Conservation (phyloP, 2,888 invertebrate genomes). For the Dicycla oo region DNA sequence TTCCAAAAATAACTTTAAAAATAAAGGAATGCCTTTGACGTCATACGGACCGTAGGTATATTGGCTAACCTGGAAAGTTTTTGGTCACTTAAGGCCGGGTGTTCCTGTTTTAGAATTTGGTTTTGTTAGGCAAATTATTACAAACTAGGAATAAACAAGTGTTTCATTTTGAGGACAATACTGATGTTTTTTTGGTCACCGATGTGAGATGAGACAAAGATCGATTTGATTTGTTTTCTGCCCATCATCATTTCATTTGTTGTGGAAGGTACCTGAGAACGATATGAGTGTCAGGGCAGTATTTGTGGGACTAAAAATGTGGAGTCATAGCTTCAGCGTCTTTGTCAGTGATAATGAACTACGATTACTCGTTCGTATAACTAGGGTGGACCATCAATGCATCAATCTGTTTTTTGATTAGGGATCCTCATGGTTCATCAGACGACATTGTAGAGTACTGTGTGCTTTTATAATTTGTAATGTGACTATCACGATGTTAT, state of each 20-base stretch:
- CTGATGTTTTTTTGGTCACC: neutral
- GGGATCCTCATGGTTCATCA: neutral
- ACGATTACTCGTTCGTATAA: too few species aligned
- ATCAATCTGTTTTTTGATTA: too few species aligned
- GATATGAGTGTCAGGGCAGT: neutral
- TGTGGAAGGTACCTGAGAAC: neutral
- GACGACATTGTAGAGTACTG: neutral
- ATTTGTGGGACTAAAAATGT: too few species aligned
- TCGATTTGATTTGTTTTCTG: neutral
- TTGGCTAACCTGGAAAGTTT: neutral
- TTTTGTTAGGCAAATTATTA: too few species aligned
- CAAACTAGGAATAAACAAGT: neutral
- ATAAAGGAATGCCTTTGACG: conserved; percentile 18
- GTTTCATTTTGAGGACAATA: neutral
- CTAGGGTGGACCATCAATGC: neutral
- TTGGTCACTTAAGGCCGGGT: neutral
- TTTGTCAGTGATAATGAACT: neutral
- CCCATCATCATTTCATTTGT: neutral
- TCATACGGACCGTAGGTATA: conserved; percentile 5
- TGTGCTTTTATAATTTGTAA: neutral
- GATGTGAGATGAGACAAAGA: neutral
- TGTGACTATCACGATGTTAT: too few species aligned
- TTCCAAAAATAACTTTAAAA: conserved; percentile 9
- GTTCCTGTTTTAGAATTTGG: too few species aligned
- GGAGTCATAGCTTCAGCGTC: neutral